Conservation (phyloP, 2,888 invertebrate genomes). For the Stenoptilia bipunctidactyla region DNA sequence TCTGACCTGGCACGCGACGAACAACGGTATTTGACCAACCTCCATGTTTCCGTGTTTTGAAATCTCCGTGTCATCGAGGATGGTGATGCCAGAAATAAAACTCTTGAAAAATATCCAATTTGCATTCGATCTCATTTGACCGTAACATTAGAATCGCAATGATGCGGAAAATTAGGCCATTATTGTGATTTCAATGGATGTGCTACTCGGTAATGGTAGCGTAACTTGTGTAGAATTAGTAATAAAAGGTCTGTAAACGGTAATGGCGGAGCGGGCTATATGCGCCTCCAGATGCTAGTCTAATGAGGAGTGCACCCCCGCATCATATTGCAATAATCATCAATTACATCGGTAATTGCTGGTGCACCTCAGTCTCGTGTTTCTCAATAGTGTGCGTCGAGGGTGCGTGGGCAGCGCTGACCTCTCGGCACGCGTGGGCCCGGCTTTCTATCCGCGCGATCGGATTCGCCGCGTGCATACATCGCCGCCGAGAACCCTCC, state of each 20-base stretch:
- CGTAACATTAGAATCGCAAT: too few relatives aligned
- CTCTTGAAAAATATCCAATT: too few relatives aligned
- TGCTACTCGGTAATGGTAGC: too few relatives aligned
- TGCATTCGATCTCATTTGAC: too few relatives aligned
- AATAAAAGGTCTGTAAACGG: not conserved
- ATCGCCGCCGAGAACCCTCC: too few relatives aligned
- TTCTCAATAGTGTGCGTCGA: slow-evolving; percentile 33
- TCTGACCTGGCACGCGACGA: slow-evolving; percentile 24
- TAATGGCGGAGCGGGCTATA: not conserved
- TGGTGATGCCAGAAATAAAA: too few relatives aligned
- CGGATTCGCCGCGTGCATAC: slow-evolving; percentile 20
- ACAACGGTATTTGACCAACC: not conserved
- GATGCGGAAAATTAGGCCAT: too few relatives aligned
- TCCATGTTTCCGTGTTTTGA: not conserved
- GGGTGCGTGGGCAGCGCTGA: slow-evolving; percentile 32
- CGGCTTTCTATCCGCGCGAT: slow-evolving; percentile 28
- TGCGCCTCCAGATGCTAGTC: not conserved
- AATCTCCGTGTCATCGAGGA: not conserved
- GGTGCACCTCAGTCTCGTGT: slow-evolving; percentile 33
- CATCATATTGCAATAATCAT: slow-evolving; percentile 44
- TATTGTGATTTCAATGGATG: too few relatives aligned
- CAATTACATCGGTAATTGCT: slow-evolving; percentile 41
- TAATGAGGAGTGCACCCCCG: slow-evolving; percentile 20
- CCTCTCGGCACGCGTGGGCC: slow-evolving; percentile 57
- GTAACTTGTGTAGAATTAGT: not conserved